phyloP scores from a whole-genome alignment of 1,140 invertebrate species.

The Bombus superbus region DNA sequence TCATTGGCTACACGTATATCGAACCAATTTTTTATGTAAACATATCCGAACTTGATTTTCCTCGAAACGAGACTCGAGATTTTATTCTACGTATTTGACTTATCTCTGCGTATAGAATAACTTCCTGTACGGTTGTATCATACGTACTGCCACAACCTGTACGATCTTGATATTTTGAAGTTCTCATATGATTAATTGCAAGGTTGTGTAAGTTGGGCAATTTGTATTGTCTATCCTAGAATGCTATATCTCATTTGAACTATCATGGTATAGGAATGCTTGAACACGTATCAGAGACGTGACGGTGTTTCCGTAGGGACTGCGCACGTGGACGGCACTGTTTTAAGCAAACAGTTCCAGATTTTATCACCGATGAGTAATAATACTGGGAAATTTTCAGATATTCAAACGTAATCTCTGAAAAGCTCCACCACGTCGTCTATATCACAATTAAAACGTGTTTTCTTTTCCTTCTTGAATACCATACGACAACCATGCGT shows the following conservation, averaged over 20 bases:
- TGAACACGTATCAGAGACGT: background rate
- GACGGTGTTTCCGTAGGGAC: background rate
- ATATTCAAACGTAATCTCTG: background rate
- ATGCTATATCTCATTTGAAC: background rate
- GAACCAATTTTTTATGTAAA: no score
- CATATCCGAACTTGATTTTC: no score
- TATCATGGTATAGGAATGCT: constrained; percentile 8
- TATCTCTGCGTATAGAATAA: background rate
- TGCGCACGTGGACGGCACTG: background rate
- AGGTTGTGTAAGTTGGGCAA: no score
- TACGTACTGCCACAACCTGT: background rate
- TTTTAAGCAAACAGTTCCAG: background rate
- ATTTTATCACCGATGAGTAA: constrained; percentile 31
- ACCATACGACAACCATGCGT: background rate
- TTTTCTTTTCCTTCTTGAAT: no score
- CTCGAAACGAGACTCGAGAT: no score
- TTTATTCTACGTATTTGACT: background rate
- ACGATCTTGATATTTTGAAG: background rate
- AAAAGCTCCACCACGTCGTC: background rate
- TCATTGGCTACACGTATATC: no score
- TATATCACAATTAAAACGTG: constrained; percentile 14
- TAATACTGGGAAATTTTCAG: constrained; percentile 4
- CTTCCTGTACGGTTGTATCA: background rate
- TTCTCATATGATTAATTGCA: no score
- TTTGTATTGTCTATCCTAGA: background rate